Base-by-base conservation (phyloP, 2,113 vertebrate genomes). In the Girardinichthys multiradiatus region DNA sequence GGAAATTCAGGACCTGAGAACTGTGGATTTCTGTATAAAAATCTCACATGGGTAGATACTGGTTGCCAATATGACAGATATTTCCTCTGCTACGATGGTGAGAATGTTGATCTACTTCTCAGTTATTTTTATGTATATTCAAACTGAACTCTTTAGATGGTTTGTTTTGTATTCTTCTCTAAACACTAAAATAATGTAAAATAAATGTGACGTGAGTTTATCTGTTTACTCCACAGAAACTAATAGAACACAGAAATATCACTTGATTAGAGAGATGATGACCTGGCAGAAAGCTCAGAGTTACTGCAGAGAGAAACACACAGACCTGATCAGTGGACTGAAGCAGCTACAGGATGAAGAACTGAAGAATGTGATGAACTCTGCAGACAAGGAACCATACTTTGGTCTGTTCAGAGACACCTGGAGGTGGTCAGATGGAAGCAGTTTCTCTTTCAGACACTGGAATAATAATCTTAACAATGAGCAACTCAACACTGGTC, bases 11-110 rank as follows among this genome's bases (percentile, higher is more conserved):
- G 13, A 42, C 1, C 2, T 4, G 39, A 17, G 39, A 17, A 42
- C 15, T 42, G 39, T 17, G 39, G 14, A 14, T 4, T 0, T 42
- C 13, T 42, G 39, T 1, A 42, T 42, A 42, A 5, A 42, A 1
- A 15, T 15, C 15, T 42, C 15, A 14, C 1, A 1, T 42, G 39
- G 39, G 17, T 17, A 17, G 39, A 42, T 4, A 15, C 1, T 4
- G 0, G 1, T 3, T 42, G 39, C 14, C 39, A 17, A n/a, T n/a
- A 4, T 0, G 14, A 0, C 2, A 42, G 0, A 17, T 42, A 4
- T 42, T 42, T 42, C 39, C 14, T 42, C 39, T 42, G 39, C 39
- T 42, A 42, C 4, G 17, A 42, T 42, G 39, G 15, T 42, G 13
- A 17, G 39, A 6, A 33, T 4, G 15, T 42, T 42, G 4, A 42